These are phyloP conservation scores for Tenthredo distinguenda DNA, from an alignment of 2,888 invertebrate species.

Conservation along the genomic window DNA sequence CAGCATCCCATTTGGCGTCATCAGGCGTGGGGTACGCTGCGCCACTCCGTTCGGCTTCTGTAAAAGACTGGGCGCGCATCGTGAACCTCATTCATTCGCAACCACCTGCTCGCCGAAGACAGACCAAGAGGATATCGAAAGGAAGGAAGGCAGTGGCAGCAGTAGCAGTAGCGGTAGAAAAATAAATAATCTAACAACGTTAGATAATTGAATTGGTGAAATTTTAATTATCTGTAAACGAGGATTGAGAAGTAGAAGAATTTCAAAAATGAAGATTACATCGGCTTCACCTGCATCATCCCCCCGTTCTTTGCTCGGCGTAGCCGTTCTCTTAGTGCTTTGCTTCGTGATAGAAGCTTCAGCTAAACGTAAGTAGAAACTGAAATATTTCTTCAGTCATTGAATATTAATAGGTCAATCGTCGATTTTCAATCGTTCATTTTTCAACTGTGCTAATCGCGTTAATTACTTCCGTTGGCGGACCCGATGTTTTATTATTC, in stretches of 20 bases:
- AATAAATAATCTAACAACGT: not conserved
- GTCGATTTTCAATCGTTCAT: not conserved
- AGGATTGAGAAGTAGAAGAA: not conserved
- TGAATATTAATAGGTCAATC: not conserved
- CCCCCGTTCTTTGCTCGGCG: conserved; percentile 24
- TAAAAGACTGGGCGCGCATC: conserved; percentile 58
- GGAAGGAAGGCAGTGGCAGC: conserved; percentile 14
- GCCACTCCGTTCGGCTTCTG: conserved; percentile 55
- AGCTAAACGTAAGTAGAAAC: conserved; percentile 69
- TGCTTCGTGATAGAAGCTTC: conserved; percentile 61
- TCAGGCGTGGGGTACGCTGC: conserved; percentile 58
- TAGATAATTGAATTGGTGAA: not conserved
- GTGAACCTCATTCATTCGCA: conserved; percentile 70
- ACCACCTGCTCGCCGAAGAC: conserved; percentile 71
- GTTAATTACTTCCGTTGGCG: not conserved
- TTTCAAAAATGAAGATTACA: conserved; percentile 52
- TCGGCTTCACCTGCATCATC: conserved; percentile 7
- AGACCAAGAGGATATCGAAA: conserved; percentile 60
- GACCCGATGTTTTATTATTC: not conserved
- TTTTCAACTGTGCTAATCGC: not conserved
- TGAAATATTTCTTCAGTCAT: not conserved
- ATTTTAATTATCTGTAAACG: not conserved
- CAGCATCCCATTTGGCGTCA: conserved; percentile 58
- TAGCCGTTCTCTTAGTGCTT: conserved; percentile 61
- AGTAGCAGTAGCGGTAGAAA: not conserved